Base-by-base conservation (phyloP, 2,888 invertebrate species). In the Tortricodes alternella region DNA sequence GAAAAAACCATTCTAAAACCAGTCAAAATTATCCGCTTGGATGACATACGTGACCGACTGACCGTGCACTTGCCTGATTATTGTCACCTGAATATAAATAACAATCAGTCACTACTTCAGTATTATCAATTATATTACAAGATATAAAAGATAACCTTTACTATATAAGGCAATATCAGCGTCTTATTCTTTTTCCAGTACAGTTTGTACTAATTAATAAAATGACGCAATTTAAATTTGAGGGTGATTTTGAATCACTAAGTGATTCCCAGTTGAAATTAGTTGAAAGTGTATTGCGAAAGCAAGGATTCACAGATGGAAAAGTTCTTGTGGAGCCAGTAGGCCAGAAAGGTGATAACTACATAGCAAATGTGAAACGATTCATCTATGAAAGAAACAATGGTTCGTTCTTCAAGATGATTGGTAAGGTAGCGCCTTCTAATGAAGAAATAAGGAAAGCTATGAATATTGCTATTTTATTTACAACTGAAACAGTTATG, bases 341-440 rank as follows among this genome's bases (percentile, higher is more conserved):
- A 1, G 64, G 66, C 1, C 18, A 49, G 38, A 59, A 51, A 15
- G 63, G 64, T 9, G 66, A 64, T 38, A 66, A 66, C 27, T 63
- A 61, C 4, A 13, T 57, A 3, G 62, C 66, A 21, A 59, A 59
- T n/a, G 53, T 66, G 1, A 63, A 61, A 44, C 58, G 63, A 55
- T 55, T 65, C n/a, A 62, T 49, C 0, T 63, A 73, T 7, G 58
- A 70, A 59, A 58, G 63, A 19, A 67, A 70, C n/a, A 57, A 69
- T 53, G 71, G 65, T n/a, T 58, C 62, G 24, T 44, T 59, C 8
- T 70, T 77, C 43, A 67, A 64, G 13, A 72, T 83, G 62, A 65
- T 84, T 3, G 80, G 72, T 0, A 84, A 84, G 65, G 60, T 80
- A n/a, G 79, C 82, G 6, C 71, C 78, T 1, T 18, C 61, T 0